Conservation (phyloP, 2,113 vertebrate species). For the Aramus guarauna region DNA sequence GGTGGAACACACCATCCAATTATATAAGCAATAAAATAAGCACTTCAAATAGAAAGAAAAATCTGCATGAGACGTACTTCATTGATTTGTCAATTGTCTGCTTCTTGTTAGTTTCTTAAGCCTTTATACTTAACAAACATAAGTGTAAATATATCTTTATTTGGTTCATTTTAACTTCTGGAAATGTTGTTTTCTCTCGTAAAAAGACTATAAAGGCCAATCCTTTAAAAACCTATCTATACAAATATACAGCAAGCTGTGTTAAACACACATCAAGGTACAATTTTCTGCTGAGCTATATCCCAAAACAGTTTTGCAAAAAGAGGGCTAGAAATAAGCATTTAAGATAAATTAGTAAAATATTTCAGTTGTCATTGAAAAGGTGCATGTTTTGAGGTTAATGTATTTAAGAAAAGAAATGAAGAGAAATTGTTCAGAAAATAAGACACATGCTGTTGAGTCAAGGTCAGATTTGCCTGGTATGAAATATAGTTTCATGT, state of each 20-base stretch:
- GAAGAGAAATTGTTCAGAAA: background rate
- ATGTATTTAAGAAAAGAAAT: slow-evolving; percentile 10
- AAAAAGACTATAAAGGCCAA: background rate
- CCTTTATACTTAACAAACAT: background rate
- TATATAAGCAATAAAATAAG: slow-evolving; percentile 30
- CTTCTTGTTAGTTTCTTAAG: slow-evolving; percentile 45
- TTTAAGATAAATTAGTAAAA: slow-evolving; percentile 26
- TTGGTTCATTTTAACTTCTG: background rate
- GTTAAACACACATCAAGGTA: slow-evolving; percentile 14
- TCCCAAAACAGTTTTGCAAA: background rate
- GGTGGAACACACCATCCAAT: slow-evolving; percentile 3
- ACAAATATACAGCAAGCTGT: background rate
- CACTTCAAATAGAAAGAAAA: slow-evolving; percentile 57
- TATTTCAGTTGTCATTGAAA: slow-evolving; percentile 12
- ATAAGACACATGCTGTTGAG: background rate
- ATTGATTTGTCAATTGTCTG: slow-evolving; percentile 36
- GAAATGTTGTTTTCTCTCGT: background rate
- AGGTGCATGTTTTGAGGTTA: background rate
- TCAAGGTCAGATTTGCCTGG: slow-evolving; percentile 1
- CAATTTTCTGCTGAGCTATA: background rate
- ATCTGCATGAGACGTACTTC: slow-evolving; percentile 40
- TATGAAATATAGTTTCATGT: background rate
- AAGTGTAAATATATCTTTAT: background rate
- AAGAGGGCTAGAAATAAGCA: background rate
- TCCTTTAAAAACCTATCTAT: background rate